These are phyloP conservation scores for Lasioglossum pauxillum DNA, from an alignment of 2,888 invertebrate species.

Conservation along the genomic window DNA sequence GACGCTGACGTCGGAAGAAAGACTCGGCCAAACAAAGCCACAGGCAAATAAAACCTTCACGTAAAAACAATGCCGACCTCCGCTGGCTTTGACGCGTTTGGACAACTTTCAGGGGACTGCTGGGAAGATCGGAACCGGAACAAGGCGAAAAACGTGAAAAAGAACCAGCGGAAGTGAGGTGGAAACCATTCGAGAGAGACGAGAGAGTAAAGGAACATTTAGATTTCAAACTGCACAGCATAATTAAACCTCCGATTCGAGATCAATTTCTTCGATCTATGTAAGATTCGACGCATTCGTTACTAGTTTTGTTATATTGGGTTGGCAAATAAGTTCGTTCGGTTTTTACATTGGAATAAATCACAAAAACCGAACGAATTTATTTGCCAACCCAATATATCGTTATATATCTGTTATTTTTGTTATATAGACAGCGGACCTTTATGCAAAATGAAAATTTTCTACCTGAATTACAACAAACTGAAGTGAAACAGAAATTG, in stretches of 20 bases:
- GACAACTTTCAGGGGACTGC: constrained; percentile 37
- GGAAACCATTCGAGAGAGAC: not conserved
- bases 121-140: constrained; percentile 11
- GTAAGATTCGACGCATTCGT: too few relatives aligned
- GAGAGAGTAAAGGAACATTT: not conserved
- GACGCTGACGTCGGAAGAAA: constrained; percentile 62
- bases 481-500: too few relatives aligned
- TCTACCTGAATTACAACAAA: too few relatives aligned
- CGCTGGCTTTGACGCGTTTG: constrained; percentile 45
- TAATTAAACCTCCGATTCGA: not conserved
- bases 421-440: too few relatives aligned
- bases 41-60: constrained; percentile 50
- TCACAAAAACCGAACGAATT: too few relatives aligned
- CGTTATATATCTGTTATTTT: too few relatives aligned
- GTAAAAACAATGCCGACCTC: constrained; percentile 59
- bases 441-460: too few relatives aligned
- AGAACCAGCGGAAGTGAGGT: constrained; percentile 12
- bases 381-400: too few relatives aligned
- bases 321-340: too few relatives aligned
- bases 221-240: not conserved
- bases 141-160: constrained; percentile 11
- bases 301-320: too few relatives aligned
- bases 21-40: constrained; percentile 47
- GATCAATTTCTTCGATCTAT: too few relatives aligned
- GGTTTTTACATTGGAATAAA: too few relatives aligned